These are phyloP conservation scores for Ecdyonurus torrentis DNA, from an alignment of 2,888 invertebrate species.

Conservation along the genomic window DNA sequence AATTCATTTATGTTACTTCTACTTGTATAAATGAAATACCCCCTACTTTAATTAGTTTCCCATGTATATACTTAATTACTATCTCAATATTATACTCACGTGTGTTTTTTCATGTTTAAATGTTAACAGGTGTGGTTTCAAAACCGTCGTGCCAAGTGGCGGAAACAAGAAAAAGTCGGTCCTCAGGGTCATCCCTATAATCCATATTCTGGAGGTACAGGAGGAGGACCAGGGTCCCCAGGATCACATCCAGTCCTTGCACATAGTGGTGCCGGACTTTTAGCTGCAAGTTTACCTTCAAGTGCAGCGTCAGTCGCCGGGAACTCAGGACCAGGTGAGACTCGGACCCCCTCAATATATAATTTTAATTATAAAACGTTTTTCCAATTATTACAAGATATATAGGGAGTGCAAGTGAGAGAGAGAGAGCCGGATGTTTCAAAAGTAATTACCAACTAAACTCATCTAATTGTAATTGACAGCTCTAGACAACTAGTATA, in stretches of 20 bases:
- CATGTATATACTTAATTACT: too few relatives aligned
- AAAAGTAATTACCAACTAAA: too few relatives aligned
- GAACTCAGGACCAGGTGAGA: not conserved
- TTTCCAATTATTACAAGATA: not conserved
- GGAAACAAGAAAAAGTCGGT: conserved; percentile 84
- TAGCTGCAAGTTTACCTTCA: not conserved
- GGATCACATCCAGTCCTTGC: conserved; percentile 46
- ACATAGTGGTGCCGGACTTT: conserved; percentile 26
- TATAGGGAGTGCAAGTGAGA: too few relatives aligned
- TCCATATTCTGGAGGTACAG: conserved; percentile 44
- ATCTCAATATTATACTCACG: too few relatives aligned
- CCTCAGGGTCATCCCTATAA: conserved; percentile 83
- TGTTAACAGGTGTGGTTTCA: conserved; percentile 93
- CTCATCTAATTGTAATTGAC: too few relatives aligned
- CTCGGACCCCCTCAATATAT: not conserved
- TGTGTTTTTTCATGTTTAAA: too few relatives aligned
- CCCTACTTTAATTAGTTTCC: too few relatives aligned
- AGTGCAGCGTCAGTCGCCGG: not conserved
- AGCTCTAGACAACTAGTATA: too few relatives aligned
- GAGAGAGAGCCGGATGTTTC: too few relatives aligned
- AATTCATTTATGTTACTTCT: too few relatives aligned
- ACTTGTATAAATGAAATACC: too few relatives aligned
- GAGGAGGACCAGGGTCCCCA: conserved; percentile 48
- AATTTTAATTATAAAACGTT: not conserved
- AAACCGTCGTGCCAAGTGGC: conserved; percentile 82